Conservation (phyloP, 1,140 invertebrate species). For the Penaeus vannamei region DNA sequence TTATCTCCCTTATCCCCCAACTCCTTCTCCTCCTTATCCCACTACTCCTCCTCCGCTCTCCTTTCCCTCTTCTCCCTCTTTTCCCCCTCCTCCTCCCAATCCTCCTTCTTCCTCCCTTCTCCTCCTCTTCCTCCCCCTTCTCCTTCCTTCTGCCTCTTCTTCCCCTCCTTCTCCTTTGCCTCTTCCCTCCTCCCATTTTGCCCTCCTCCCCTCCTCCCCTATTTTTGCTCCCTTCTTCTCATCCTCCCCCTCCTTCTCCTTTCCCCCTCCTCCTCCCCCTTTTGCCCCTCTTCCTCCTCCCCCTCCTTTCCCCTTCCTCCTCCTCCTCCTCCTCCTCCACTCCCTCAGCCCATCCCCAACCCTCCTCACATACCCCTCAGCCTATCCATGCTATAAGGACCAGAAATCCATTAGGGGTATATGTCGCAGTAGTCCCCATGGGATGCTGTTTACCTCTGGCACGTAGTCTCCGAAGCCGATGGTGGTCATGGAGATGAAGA, state of each 20-base stretch:
- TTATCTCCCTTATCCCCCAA: no score
- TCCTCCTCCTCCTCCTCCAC: background rate
- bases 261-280: background rate
- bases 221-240: no score
- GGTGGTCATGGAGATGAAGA: conserved; percentile 95
- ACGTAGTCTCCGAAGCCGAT: conserved; percentile 94
- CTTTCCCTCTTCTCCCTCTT: no score
- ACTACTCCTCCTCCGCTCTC: no score
- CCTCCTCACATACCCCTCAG: background rate
- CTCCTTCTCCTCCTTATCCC: no score
- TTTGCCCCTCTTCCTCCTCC: no score
- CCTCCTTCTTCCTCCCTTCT: background rate
- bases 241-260: background rate
- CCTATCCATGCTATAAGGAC: background rate
- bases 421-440: background rate
- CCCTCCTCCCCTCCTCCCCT: no score
- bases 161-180: background rate
- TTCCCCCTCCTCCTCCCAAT: background rate
- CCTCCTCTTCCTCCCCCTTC: no score
- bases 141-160: no score
- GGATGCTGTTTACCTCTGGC: conserved; percentile 72
- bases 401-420: background rate
- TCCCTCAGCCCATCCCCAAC: no score
- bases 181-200: no score
- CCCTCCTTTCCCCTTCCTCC: no score